Conservation (phyloP, 2,113 vertebrate genomes). For the Pungitius pungitius region DNA sequence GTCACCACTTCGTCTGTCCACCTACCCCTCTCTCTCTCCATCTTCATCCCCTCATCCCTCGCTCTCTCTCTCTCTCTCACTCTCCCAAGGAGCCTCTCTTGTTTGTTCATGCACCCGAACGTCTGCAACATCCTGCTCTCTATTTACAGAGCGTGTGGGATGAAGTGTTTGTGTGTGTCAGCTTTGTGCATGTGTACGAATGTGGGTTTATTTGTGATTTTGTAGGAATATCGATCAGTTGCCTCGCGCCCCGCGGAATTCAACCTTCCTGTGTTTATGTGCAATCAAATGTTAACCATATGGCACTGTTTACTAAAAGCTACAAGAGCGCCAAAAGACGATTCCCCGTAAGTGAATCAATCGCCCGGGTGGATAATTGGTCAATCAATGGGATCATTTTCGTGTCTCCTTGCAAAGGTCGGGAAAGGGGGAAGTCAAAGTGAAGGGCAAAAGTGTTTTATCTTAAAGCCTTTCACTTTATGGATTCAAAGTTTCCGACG, state of each 20-base stretch:
- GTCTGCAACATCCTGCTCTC: constrained; percentile 76
- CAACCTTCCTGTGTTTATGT: constrained; percentile 1
- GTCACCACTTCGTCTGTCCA: constrained; percentile 76
- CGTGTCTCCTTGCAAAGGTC: constrained; percentile 50
- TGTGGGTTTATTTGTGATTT: constrained; percentile 22
- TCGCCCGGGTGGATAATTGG: constrained; percentile 26
- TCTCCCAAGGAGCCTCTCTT: constrained; percentile 61
- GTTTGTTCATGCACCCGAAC: constrained; percentile 72
- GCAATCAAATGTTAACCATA: neutral
- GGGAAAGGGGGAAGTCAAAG: constrained; percentile 14
- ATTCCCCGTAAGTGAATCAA: constrained; percentile 41
- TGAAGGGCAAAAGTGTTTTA: constrained; percentile 42
- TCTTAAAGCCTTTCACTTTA: constrained; percentile 35
- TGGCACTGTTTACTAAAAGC: constrained; percentile 6
- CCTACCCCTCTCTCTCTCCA: constrained; percentile 52
- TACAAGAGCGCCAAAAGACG: constrained; percentile 14
- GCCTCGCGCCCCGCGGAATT: neutral
- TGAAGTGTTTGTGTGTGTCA: constrained; percentile 61
- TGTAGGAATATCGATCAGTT: constrained; percentile 28
- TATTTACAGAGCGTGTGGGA: constrained; percentile 78
- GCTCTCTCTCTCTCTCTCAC: neutral
- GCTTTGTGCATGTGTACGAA: constrained; percentile 47
- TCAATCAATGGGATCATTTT: constrained; percentile 48
- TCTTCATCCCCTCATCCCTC: constrained; percentile 24
- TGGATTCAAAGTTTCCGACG: constrained; percentile 57